Conservation (phyloP, 2,888 invertebrate species). For the Sacculina carcini region DNA sequence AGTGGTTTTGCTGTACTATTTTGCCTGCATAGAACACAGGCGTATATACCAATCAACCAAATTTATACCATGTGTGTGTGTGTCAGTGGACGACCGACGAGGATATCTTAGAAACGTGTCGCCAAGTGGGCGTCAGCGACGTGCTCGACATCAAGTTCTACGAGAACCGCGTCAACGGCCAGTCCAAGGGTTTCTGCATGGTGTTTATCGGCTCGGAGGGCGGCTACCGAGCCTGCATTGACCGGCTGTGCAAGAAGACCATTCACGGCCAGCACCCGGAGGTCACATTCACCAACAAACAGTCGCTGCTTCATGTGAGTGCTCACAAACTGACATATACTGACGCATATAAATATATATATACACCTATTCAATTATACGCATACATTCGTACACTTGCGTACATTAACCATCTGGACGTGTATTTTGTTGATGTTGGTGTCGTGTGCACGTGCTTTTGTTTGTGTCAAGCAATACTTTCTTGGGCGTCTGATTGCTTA, state of each 20-base stretch:
- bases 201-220: slow-evolving; percentile 76
- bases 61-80: background rate
- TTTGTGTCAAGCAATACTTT: background rate
- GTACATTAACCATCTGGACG: background rate
- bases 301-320: slow-evolving; percentile 36
- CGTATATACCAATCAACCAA: background rate
- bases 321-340: background rate
- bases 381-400: background rate
- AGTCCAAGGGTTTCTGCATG: slow-evolving; percentile 93
- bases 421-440: background rate
- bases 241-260: slow-evolving; percentile 65
- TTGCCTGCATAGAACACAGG: background rate
- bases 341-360: background rate
- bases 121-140: slow-evolving; percentile 64
- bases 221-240: slow-evolving; percentile 67
- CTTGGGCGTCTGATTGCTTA: background rate
- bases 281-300: slow-evolving; percentile 84
- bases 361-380: background rate
- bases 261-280: slow-evolving; percentile 84
- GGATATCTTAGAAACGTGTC: slow-evolving; percentile 73
- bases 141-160: slow-evolving; percentile 96
- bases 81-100: slow-evolving; percentile 81
- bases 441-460: background rate
- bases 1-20: background rate
- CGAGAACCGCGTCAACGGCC: slow-evolving; percentile 94